Conservation (phyloP, 1,140 invertebrate genomes). For the Pissodes strobi region DNA sequence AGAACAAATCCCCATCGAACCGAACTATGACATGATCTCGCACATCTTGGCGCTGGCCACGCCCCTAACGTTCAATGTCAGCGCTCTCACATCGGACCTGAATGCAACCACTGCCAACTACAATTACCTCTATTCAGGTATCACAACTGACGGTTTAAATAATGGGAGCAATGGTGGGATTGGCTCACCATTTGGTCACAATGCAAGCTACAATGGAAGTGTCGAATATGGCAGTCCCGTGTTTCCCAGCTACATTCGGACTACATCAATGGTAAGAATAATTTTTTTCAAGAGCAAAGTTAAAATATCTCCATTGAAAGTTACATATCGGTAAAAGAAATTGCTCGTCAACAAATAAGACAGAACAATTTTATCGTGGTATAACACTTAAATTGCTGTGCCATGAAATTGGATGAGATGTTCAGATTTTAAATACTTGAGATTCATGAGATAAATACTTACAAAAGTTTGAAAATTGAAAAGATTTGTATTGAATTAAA, state of each 20-base stretch:
- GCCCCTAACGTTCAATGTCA: conserved; percentile 34
- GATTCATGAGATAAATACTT: no score
- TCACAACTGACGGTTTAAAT: conserved; percentile 27
- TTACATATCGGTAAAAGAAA: no score
- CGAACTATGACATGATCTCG: conserved; percentile 50
- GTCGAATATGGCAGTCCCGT: conserved; percentile 42
- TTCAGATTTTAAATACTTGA: no score
- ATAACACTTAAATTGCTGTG: no score
- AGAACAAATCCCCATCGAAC: no score
- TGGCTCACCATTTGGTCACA: conserved; percentile 35
- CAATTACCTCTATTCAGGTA: conserved; percentile 43
- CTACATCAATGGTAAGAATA: conserved; percentile 68
- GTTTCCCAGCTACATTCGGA: conserved; percentile 82
- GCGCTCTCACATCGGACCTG: conserved; percentile 25
- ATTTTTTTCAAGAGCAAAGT: no score
- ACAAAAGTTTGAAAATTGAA: no score
- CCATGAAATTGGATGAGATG: no score
- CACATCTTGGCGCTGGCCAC: conserved; percentile 43
- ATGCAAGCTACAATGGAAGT: conserved; percentile 37
- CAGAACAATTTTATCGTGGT: no score
- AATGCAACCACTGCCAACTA: conserved; percentile 41
- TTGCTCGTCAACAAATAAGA: no score
- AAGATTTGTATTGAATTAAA: no score
- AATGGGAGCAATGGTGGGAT: conserved; percentile 41
- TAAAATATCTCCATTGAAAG: no score